Base-by-base conservation (phyloP, 2,113 vertebrate species). In the Oxyura jamaicensis region DNA sequence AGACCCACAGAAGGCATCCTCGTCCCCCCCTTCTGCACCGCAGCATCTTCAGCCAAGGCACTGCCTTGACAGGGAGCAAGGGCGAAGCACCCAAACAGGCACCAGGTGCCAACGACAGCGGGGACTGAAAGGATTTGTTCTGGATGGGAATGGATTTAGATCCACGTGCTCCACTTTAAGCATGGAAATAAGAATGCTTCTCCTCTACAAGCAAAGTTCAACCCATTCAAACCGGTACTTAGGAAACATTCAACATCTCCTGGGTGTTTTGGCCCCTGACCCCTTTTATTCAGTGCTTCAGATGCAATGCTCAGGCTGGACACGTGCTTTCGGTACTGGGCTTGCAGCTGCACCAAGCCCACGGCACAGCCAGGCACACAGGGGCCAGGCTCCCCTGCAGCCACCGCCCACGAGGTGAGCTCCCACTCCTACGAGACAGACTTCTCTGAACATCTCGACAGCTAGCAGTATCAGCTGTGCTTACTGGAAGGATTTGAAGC, bases 381-480 rank as follows among this genome's bases (percentile, higher is more conserved):
- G 71, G 52, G 83, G 39, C 19, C n/a, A 12, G 12, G 35, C 10
- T 50, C 67, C 66, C 39, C 35, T 6, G 2, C 20, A 25, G 55
- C 67, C 13, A 2, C 19, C 77, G 65, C n/a, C 73, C 84, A 53
- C 0, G 12, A 87, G 33, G 12, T 31, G 60, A 68, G 80, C 80
- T 86, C 80, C 62, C 73, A 41, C 59, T 56, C 42, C 39, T 41
- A 36, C 69, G 35, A 7, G 28, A n/a, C 81, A 60, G 39, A 75
- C 15, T 56, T 33, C 81, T 59, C 82, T 18, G 29, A 74, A 65
- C 82, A 94, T 42, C 84, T 65, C 11, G 0, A 52, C 42, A 60
- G 83, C 59, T 29, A 80, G 79, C 86, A 55, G 25, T 3, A 74
- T 74, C 93, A 86, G 81, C 81, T 69, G 63, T 53, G n/a, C 73